Evolutionary conservation across 2,888 invertebrate species (phyloP), one percentile per base, ranked within the genome.

Genomic region (Andrena hattorfiana): DNA sequence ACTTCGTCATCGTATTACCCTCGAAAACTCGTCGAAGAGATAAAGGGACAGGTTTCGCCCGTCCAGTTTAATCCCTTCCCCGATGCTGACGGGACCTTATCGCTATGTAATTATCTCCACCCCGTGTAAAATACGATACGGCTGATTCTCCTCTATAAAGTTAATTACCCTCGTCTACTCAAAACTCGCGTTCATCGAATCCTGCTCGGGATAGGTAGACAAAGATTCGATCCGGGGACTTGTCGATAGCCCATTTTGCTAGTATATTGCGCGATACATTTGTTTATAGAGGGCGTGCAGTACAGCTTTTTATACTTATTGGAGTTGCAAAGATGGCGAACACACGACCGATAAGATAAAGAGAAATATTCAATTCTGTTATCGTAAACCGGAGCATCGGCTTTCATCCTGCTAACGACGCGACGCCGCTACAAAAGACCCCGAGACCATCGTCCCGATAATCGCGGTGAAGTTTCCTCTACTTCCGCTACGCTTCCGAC

Each of bases 1-100:
- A 75, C 71, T 71, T 35, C 63, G 74, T 82, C 82, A 63, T 83
- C 74, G 83, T 68, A 62, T 82, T 82, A 77, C 73, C 68, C 26
- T 63, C 63, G 67, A 82, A 74, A 82, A 81, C 51, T 68, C 83
- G 51, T 10, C 56, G 32, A 73, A 67, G 32, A 68, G 73, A 82
- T 74, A 60, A 68, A 69, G 69, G 72, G 72, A 77, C 59, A 16
- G 72, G 51, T 62, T 59, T 72, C 68, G 28, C 32, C 42, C 69
- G 26, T 74, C 56, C 75, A 26, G 59, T 81, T 84, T 84, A 51
- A 73, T 82, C 66, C 69, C 35, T 67, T 74, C 56, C 51, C 42
- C n/a, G 23, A 10, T 20, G 59, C 32, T 60, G 51, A 76, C 60
- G 51, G 28, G 67, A 42, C 63, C 75, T 68, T 75, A 81, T 82